Conservation (phyloP, 2,888 invertebrate genomes). For the Eristalis tenax region DNA sequence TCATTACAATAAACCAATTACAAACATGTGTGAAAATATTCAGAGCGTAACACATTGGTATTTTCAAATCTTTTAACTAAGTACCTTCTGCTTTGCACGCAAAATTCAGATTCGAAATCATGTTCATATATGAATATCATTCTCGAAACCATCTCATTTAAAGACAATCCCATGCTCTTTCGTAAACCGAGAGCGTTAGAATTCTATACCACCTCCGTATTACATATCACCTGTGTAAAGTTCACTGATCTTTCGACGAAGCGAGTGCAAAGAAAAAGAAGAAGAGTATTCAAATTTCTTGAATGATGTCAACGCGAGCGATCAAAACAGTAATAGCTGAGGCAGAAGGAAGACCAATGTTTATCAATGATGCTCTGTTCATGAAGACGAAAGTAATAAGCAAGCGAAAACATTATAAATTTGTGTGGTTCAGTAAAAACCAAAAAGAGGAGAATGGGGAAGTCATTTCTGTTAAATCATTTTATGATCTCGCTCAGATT, state of each 20-base stretch:
- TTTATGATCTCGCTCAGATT: slow-evolving; percentile 9
- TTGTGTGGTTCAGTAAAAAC: neutral
- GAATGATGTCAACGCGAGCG: neutral
- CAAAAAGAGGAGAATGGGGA: slow-evolving; percentile 14
- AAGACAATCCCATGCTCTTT: no score
- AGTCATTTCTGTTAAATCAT: slow-evolving; percentile 20
- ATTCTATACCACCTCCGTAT: no score
- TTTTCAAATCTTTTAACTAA: no score
- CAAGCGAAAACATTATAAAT: slow-evolving; percentile 2
- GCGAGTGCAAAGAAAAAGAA: neutral
- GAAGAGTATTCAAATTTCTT: neutral
- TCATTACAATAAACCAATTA: no score
- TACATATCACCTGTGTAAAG: neutral
- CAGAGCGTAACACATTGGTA: no score
- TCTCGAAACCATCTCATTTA: no score
- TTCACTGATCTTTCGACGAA: neutral
- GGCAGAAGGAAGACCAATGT: neutral
- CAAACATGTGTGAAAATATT: no score
- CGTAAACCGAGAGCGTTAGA: no score
- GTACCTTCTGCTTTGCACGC: no score
- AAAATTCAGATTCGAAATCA: no score
- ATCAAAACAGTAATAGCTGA: neutral
- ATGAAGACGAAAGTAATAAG: slow-evolving; percentile 9
- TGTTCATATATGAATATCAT: no score
- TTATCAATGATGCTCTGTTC: slow-evolving; percentile 23